Evolutionary conservation across 2,888 invertebrate genomes (phyloP).

Genomic region (Pyrgus malvae): DNA sequence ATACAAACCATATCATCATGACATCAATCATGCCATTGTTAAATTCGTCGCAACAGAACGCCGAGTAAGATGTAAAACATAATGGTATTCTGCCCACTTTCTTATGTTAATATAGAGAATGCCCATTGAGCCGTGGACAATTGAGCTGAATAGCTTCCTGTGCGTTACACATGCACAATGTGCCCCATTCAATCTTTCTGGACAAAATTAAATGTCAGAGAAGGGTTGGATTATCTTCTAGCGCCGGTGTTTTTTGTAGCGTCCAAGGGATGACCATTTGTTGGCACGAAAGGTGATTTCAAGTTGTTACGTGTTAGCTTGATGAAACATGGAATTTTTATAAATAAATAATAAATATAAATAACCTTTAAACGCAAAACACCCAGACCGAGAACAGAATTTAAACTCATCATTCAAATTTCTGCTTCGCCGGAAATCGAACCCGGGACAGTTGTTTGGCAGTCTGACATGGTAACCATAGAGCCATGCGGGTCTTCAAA

Average conservation of each 20-base stretch:
- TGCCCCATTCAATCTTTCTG: constrained; percentile 55
- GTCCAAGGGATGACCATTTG: no score
- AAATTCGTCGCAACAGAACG: constrained; percentile 10
- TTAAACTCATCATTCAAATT: no score
- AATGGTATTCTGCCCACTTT: constrained; percentile 37
- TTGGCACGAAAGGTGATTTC: constrained; percentile 4
- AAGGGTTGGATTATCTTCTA: constrained; percentile 69
- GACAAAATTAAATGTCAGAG: constrained; percentile 48
- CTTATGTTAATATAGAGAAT: constrained; percentile 50
- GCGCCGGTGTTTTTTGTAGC: constrained; percentile 57
- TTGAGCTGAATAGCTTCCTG: constrained; percentile 69
- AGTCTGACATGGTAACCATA: no score
- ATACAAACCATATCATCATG: not conserved
- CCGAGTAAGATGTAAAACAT: constrained; percentile 21
- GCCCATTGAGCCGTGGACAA: constrained; percentile 59
- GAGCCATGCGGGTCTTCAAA: no score
- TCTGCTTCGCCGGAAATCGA: no score
- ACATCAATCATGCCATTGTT: constrained; percentile 20
- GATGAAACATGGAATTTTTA: no score
- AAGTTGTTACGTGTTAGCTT: no score
- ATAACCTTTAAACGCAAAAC: no score
- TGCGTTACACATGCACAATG: constrained; percentile 63
- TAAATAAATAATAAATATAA: no score
- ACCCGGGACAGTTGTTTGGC: no score
- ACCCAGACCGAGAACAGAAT: no score